A percentile compares a stretch with the other conserved stretches of the same genome.
phyloP scores from a whole-genome alignment of 1,140 invertebrate genomes.

The Dreissena rostriformis region DNA sequence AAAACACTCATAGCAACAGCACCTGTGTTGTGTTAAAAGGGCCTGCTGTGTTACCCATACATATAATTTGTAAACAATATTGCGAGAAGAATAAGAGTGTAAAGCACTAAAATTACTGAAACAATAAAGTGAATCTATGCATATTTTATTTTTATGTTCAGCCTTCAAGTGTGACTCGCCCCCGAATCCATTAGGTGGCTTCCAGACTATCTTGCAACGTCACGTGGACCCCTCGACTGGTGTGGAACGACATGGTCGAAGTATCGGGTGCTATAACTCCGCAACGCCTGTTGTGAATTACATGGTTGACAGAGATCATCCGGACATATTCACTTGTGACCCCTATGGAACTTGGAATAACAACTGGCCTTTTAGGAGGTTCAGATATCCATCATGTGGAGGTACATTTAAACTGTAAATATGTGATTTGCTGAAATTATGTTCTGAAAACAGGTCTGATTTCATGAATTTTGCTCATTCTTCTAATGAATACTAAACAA shows the following conservation, averaged over 20 bases:
- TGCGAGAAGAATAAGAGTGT: too few relatives aligned
- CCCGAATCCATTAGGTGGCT: conserved; percentile 56
- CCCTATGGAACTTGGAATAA: conserved; percentile 65
- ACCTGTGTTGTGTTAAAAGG: too few relatives aligned
- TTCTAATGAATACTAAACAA: too few relatives aligned
- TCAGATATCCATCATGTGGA: conserved; percentile 73
- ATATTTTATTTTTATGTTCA: conserved; percentile 33
- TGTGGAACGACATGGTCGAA: conserved; percentile 5
- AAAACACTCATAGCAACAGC: too few relatives aligned
- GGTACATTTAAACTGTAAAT: conserved; percentile 54
- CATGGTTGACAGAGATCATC: conserved; percentile 54
- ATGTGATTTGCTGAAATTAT: too few relatives aligned
- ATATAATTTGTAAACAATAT: too few relatives aligned
- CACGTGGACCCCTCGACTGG: not conserved
- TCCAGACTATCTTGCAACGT: not conserved
- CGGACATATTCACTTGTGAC: conserved; percentile 70
- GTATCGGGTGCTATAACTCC: not conserved
- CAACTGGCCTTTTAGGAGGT: conserved; percentile 31
- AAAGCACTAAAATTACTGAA: too few relatives aligned
- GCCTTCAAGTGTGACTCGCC: conserved; percentile 56
- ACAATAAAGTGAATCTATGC: not conserved
- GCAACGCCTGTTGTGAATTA: not conserved
- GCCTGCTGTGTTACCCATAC: too few relatives aligned
- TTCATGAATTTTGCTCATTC: too few relatives aligned
- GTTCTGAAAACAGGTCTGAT: too few relatives aligned